A percentile compares a stretch with the other conserved stretches of the same genome.
Evolutionary conservation across 2,797 vertebrate genomes (phyloP).

Genomic region (Numenius phaeopus): DNA sequence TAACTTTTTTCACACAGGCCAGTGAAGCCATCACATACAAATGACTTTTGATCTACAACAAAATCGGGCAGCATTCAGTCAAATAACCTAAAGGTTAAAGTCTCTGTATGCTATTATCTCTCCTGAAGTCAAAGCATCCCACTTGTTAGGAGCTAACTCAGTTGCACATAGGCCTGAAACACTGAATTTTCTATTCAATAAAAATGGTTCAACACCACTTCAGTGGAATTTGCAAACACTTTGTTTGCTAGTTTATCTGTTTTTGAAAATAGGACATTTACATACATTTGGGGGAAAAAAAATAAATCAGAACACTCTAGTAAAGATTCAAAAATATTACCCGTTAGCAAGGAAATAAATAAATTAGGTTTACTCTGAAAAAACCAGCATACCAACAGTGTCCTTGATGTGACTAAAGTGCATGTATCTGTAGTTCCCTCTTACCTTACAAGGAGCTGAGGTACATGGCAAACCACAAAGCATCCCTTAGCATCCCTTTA

Average conservation of each 20-base stretch:
- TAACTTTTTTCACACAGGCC: not conserved
- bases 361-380: not conserved
- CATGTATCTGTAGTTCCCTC: accelerated
- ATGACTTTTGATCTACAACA: not conserved
- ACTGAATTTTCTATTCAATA: not conserved
- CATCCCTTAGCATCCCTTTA: not conserved
- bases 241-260: not conserved
- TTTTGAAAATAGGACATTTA: not conserved
- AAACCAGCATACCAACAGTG: accelerated
- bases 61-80: not conserved
- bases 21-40: not conserved
- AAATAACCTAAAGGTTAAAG: not conserved
- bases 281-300: not conserved
- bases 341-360: not conserved
- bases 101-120: not conserved
- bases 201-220: not conserved
- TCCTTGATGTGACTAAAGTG: not conserved
- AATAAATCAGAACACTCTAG: not conserved
- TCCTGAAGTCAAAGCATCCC: not conserved
- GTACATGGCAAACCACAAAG: not conserved
- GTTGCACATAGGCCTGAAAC: not conserved
- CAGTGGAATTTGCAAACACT: not conserved
- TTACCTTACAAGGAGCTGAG: not conserved
- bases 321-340: not conserved
- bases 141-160: not conserved